Evolutionary conservation across 2,888 invertebrate species (phyloP).

Genomic region (Yponomeuta evonymella): DNA sequence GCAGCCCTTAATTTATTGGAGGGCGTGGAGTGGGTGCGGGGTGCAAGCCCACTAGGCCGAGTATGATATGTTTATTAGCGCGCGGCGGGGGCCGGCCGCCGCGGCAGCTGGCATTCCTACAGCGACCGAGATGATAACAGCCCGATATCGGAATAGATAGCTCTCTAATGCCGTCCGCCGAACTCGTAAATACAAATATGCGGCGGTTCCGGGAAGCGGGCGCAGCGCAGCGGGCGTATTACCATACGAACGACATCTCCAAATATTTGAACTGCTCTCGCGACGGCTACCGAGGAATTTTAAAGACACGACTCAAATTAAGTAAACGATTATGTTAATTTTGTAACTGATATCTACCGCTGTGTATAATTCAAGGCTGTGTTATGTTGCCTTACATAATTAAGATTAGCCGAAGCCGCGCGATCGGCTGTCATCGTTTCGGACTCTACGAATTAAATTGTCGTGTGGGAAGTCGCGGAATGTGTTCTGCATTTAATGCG

Average conservation of each 20-base stretch:
- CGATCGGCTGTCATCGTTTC: too few species aligned
- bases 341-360: constrained; percentile 8
- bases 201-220: constrained; percentile 30
- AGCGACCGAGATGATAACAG: constrained; percentile 12
- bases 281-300: constrained; percentile 16
- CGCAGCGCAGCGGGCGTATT: constrained; percentile 21
- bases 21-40: constrained; percentile 2
- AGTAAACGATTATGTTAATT: constrained; percentile 14
- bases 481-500: background rate
- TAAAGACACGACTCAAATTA: constrained; percentile 14
- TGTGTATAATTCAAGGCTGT: background rate
- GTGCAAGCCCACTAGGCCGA: constrained; percentile 3
- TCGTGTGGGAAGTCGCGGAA: too few species aligned
- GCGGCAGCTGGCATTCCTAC: constrained; percentile 38
- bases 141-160: constrained; percentile 55
- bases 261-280: background rate
- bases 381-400: too few species aligned
- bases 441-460: too few species aligned
- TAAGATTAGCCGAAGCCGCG: too few species aligned
- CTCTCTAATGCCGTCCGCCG: constrained; percentile 46
- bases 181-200: constrained; percentile 15
- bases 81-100: constrained; percentile 18
- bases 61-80: constrained; percentile 9
- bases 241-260: constrained; percentile 11
- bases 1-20: background rate